phyloP scores from a whole-genome alignment of 2,113 vertebrate species.

The Plecturocebus donacophilus region DNA sequence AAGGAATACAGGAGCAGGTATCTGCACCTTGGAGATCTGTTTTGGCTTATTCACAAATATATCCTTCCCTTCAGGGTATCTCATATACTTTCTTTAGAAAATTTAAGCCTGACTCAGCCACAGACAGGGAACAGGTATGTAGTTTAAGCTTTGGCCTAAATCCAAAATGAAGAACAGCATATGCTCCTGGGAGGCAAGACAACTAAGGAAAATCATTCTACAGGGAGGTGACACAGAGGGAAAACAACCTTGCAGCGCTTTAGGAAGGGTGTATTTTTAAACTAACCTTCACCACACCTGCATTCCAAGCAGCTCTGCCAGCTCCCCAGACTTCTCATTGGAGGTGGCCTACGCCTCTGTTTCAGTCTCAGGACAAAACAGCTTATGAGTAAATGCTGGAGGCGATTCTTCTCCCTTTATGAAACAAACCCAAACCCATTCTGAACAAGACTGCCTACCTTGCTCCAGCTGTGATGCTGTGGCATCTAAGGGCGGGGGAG shows the following conservation, averaged over 20 bases:
- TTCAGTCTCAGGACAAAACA: neutral
- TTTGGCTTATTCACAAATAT: neutral
- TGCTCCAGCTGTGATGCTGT: accelerated
- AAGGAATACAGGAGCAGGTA: neutral
- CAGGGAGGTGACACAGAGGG: too few species aligned
- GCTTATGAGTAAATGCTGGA: neutral
- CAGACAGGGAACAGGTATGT: neutral
- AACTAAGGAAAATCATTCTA: neutral
- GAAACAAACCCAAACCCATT: neutral
- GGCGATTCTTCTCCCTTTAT: neutral
- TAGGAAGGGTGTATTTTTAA: neutral
- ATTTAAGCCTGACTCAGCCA: neutral
- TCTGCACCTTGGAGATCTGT: neutral
- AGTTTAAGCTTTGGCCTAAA: neutral
- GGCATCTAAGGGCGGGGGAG: neutral
- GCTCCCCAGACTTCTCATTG: neutral
- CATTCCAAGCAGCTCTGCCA: neutral
- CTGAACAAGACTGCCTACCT: too few species aligned
- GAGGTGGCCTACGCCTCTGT: accelerated
- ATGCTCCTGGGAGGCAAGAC: neutral
- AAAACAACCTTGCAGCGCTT: neutral
- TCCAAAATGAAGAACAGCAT: neutral
- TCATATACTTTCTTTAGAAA: neutral
- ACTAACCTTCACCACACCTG: neutral
- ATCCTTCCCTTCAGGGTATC: neutral